Base-by-base conservation (phyloP, 2,888 invertebrate genomes). In the Lochmaea capreae region DNA sequence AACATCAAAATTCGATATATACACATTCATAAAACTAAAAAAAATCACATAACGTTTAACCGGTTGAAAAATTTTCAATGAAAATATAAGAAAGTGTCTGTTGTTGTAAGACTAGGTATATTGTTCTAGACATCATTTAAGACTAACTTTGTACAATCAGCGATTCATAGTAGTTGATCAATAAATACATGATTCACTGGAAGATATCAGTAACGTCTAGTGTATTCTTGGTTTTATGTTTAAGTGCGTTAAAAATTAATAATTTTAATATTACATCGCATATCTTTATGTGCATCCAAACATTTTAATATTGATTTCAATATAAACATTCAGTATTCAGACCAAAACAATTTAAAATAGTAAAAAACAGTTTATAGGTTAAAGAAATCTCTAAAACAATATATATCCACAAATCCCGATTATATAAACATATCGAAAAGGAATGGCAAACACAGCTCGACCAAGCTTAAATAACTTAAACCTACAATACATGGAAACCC, bases 11-110 rank as follows among this genome's bases (percentile, higher is more conserved):
- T 73, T 63, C 63, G 43, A 66, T 65, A 67, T 74, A 73, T 77
- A 61, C 73, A 77, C 69, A 76, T 59, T 70, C 71, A 72, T 70
- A 75, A 69, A 75, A 71, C 73, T 71, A 75, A 77, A 73, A 74
- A 77, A 67, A 71, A 72, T 67, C 74, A 75, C 72, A 71, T 65
- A 72, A 58, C 57, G 63, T 65, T 66, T 49, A 54, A 65, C 63
- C 65, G 58, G 65, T 65, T 58, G 52, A 33, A 5, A 33, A 33
- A 33, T 33, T 33, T 33, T 33, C 33, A 33, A 33, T 33, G 8
- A 42, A 59, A 63, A 67, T 61, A 59, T 72, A 67, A 69, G 71
- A 67, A 62, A 58, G 59, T 67, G 67, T 74, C 59, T 70, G 72
- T 70, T 63, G 62, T 63, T 67, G 62, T 46, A 67, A 72, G 72